Evolutionary conservation across 2,113 vertebrate genomes (phyloP).

Genomic region (Nanger granti): DNA sequence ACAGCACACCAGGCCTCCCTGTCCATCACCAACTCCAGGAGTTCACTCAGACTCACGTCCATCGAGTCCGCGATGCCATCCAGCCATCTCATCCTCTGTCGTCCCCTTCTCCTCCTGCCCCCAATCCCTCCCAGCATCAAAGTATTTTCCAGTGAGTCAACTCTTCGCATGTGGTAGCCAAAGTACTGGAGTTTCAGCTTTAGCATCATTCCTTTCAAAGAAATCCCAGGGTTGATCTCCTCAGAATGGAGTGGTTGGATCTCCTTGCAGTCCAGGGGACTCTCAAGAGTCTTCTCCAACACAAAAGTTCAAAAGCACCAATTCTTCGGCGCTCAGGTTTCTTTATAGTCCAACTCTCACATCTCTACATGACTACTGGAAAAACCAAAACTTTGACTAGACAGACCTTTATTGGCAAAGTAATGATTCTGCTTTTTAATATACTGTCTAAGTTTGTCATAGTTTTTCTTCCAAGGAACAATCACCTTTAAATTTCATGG

Average conservation of each 20-base stretch:
- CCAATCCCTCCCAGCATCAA: background rate
- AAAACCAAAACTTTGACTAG: background rate
- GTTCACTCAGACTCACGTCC: background rate
- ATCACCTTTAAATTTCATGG: background rate
- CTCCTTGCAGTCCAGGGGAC: background rate
- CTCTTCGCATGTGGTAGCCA: background rate
- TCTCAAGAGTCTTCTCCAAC: background rate
- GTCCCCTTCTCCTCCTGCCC: accelerated
- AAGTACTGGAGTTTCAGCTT: background rate
- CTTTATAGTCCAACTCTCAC: background rate
- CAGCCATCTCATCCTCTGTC: background rate
- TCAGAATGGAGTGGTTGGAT: background rate
- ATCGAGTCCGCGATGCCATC: accelerated
- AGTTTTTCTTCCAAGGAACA: background rate
- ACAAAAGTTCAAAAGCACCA: background rate
- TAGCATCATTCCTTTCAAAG: background rate
- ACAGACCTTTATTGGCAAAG: background rate
- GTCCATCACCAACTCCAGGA: background rate
- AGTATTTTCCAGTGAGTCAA: background rate
- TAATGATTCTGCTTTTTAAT: background rate
- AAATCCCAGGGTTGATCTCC: background rate
- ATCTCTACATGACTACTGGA: background rate
- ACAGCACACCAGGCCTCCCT: background rate
- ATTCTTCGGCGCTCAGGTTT: accelerated
- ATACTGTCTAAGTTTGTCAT: background rate